Base-by-base conservation (phyloP, 1,140 invertebrate species). In the Drosophila serrata region DNA sequence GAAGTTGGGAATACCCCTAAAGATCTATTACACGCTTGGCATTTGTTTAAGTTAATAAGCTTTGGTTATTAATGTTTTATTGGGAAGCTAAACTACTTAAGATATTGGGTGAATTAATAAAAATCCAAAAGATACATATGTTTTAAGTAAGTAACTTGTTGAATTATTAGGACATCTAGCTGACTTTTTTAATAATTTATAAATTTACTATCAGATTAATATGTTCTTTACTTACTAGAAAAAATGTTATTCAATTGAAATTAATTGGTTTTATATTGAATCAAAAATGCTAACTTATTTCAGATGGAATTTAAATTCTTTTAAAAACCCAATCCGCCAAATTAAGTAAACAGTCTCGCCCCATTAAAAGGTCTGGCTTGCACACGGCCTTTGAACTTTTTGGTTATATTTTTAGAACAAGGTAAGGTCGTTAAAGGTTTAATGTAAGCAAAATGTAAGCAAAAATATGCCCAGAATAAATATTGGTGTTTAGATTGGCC, bases 391-490 rank as follows among this genome's bases (percentile, higher is more conserved):
- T 53, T 53, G 49, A 53, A 53, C 49, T 53, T 53, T 53, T 17
- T 5, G 49, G 7, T 22, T 19, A 35, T 53, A 53, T 53, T 53
- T 53, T 53, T 53, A 53, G 49, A 35, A 22, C 31, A 53, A 53
- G 31, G 49, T 35, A 53, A 35, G 49, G 49, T 51, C 29, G 12
- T 51, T 51, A 9, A 35, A 33, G 49, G 31, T n/a, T 35, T 35
- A 53, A 35, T 53, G 17, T 11, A 31, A 15, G 19, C 31, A 12
- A 35, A 53, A 35, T 53, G 17, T 11, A 31, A 15, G 19, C 31
- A 12, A 35, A 35, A 35, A 15, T 22, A 35, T 35, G 31, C 31
- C 31, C 49, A 35, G 2, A 53, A 35, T 22, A 53, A 53, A 53
- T 53, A 53, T 35, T 35, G 49, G 31, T 9, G 22, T 35, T 22